Conservation (phyloP, 35 echinoderm and acorn worm species). For the Amphiura filiformis region DNA sequence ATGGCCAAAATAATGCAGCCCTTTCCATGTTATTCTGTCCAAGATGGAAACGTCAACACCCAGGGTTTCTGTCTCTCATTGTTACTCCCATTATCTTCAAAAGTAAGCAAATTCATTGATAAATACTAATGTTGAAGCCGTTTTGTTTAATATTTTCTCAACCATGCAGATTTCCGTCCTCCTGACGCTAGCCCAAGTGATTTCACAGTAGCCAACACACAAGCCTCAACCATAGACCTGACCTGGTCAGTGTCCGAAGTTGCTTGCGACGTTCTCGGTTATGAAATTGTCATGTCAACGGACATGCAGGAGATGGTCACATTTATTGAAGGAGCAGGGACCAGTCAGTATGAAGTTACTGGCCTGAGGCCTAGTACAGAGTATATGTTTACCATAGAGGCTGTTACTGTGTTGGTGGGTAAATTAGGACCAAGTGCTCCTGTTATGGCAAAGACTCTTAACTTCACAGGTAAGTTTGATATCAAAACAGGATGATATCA, state of each 20-base stretch:
- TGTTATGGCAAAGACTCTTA: background rate
- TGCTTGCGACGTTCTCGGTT: slow-evolving; percentile 83
- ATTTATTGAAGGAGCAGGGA: slow-evolving; percentile 31
- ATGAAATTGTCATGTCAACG: slow-evolving; percentile 55
- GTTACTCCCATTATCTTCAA: too few relatives aligned
- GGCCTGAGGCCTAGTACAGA: slow-evolving; percentile 31
- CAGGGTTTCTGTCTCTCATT: too few relatives aligned
- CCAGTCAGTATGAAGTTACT: slow-evolving; percentile 1
- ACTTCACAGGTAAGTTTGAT: slow-evolving; percentile 10
- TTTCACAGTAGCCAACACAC: background rate
- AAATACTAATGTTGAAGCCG: too few relatives aligned
- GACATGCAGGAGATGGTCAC: background rate
- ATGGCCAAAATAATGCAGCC: too few relatives aligned
- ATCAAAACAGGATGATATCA: too few relatives aligned
- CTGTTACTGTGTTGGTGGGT: slow-evolving; percentile 17
- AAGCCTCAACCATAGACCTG: slow-evolving; percentile 2
- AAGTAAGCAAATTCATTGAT: too few relatives aligned
- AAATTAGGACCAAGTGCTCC: slow-evolving; percentile 22
- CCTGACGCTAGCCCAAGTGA: slow-evolving; percentile 43
- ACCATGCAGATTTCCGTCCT: slow-evolving; percentile 46
- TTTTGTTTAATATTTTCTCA: too few relatives aligned
- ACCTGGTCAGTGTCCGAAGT: slow-evolving; percentile 59
- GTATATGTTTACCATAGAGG: slow-evolving; percentile 55
- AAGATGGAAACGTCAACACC: too few relatives aligned
- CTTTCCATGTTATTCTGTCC: too few relatives aligned